Base-by-base conservation (phyloP, 2,113 vertebrate genomes). In the Oenanthe oenanthe region DNA sequence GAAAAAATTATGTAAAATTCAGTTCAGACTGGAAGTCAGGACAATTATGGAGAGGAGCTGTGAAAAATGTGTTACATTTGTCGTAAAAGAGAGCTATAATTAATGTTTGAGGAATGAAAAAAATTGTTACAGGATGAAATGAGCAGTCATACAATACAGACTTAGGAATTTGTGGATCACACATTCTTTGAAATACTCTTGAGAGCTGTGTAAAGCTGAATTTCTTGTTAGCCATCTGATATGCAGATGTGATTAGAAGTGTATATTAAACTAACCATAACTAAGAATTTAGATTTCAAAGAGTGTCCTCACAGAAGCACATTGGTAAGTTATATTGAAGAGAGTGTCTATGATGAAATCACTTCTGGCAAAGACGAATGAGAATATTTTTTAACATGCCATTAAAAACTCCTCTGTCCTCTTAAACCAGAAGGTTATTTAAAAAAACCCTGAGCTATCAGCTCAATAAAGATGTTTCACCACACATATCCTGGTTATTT, bases 21-120 rank as follows among this genome's bases (percentile, higher is more conserved):
- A 66, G 31, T 82, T 67, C 21, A 72, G 24, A 43, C 2, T 2
- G 13, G 16, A 24, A 81, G 8, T 9, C 29, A 54, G 12, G 11
- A 51, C 6, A 58, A 0, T 84, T 77, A 32, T 0, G 1, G 24
- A 43, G 34, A 73, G 10, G 4, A 66, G 6, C 3, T 25, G 20
- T 43, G 57, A 71, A 66, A 17, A 3, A 21, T 15, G 24, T 1
- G 6, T 25, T 74, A 24, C 5, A 21, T 70, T 73, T 84, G 17
- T 57, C 1, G 0, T 51, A 65, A 66, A 56, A 40, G 4, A 25
- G 10, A 86, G 36, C 17, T 9, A 17, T 43, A 56, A 32, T 63
- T 77, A 48, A 11, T 3, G 0, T 36, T 31, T 78, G 22, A 56
- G 7, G 6, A 79, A 63, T 31, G 6, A 76, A 63, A 79, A 1